These are phyloP conservation scores for Parnassius orleans DNA, from an alignment of 2,888 invertebrate genomes.

Conservation along the genomic window DNA sequence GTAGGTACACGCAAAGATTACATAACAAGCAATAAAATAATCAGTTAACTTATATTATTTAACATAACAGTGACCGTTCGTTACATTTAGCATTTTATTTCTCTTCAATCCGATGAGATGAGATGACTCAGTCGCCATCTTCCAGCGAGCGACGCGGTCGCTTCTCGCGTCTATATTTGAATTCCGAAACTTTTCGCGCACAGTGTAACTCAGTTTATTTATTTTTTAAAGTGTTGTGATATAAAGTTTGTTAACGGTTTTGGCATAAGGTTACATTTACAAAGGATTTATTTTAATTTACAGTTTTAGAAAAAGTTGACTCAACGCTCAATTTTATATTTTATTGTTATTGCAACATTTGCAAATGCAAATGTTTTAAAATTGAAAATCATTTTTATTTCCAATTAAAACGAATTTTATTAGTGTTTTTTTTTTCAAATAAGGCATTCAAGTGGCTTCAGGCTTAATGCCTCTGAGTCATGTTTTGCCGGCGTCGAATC, in stretches of 20 bases:
- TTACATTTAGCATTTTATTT: constrained; percentile 31
- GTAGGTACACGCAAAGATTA: background rate
- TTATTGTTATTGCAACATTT: no score
- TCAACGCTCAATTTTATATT: background rate
- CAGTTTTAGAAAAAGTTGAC: background rate
- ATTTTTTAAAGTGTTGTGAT: constrained; percentile 26
- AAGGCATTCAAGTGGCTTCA: constrained; percentile 39
- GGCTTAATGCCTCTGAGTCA: constrained; percentile 54
- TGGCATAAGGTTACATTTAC: background rate
- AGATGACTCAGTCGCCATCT: constrained; percentile 70
- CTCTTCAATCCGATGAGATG: constrained; percentile 48
- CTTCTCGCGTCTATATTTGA: constrained; percentile 41
- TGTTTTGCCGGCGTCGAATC: constrained; percentile 44
- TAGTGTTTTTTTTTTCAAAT: constrained; percentile 32
- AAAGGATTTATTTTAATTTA: constrained; percentile 2
- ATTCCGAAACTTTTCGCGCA: constrained; percentile 33
- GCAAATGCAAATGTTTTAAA: no score
- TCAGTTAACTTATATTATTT: constrained; percentile 15
- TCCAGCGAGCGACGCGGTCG: constrained; percentile 50
- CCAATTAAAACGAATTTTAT: background rate
- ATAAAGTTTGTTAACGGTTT: background rate
- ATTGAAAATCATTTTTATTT: no score
- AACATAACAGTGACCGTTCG: constrained; percentile 12
- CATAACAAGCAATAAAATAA: constrained; percentile 14
- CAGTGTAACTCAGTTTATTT: constrained; percentile 23